Evolutionary conservation across 2,797 vertebrate genomes (phyloP).

Genomic region (Tympanoctomys barrerae): DNA sequence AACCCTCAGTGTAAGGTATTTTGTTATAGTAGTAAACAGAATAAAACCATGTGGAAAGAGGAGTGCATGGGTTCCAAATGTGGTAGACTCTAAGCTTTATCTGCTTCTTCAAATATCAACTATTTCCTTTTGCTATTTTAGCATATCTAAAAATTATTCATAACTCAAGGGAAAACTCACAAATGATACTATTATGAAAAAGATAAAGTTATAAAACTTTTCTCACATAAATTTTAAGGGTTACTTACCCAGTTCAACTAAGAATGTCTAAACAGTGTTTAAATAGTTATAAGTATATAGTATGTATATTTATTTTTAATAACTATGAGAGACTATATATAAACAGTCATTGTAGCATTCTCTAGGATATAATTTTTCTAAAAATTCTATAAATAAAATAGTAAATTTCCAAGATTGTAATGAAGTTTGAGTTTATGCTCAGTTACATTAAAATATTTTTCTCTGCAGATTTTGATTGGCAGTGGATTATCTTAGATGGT

Average conservation of each 20-base stretch:
- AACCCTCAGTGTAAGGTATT: not conserved
- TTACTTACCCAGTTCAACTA: slow-evolving; percentile 10
- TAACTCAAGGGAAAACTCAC: not conserved
- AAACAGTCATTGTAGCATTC: not conserved
- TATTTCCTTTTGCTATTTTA: not conserved
- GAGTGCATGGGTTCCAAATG: not conserved
- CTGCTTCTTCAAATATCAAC: not conserved
- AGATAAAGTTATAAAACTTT: not conserved
- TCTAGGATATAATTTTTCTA: not conserved
- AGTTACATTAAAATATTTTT: not conserved
- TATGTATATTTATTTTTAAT: not conserved
- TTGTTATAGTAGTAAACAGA: not conserved
- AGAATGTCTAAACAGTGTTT: not conserved
- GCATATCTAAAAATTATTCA: not conserved
- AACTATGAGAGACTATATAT: not conserved
- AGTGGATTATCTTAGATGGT: slow-evolving; percentile 88
- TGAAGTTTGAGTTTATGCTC: not conserved
- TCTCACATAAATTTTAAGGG: not conserved
- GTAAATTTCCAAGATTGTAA: not conserved
- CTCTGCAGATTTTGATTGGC: slow-evolving; percentile 79
- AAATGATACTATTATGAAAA: not conserved
- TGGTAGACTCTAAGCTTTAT: not conserved
- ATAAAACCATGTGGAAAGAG: not conserved
- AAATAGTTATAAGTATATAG: not conserved
- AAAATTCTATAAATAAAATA: slow-evolving; percentile 13